phyloP scores from a whole-genome alignment of 2,797 vertebrate genomes.

The Taeniopygia guttata region DNA sequence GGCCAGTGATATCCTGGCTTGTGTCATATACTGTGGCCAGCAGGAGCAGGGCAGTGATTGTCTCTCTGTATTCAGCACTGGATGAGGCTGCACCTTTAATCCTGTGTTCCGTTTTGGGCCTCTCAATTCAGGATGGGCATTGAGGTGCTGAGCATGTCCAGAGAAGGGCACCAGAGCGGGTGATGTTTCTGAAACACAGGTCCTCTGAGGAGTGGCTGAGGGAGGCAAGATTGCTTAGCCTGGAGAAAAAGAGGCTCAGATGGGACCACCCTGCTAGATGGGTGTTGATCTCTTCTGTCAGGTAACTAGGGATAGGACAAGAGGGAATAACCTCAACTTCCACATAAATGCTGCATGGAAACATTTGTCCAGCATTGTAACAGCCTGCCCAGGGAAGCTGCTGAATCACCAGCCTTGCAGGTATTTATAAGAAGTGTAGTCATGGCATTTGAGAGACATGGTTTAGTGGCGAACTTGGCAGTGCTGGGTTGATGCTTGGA shows the following conservation, averaged over 20 bases:
- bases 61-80: not conserved
- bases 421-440: not conserved
- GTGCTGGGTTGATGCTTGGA: not conserved
- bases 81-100: not conserved
- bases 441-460: not conserved
- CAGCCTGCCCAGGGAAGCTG: not conserved
- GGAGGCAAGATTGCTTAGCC: not conserved
- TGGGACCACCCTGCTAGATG: not conserved
- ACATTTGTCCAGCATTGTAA: not conserved
- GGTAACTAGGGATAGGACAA: not conserved
- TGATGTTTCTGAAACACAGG: not conserved
- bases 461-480: not conserved
- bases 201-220: accelerated
- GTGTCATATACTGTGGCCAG: not conserved
- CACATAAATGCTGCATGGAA: not conserved
- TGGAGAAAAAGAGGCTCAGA: not conserved
- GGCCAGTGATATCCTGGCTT: not conserved
- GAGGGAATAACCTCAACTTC: not conserved
- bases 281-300: not conserved
- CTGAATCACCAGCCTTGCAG: not conserved
- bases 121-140: not conserved
- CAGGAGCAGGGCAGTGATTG: not conserved
- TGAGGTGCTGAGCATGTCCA: accelerated
- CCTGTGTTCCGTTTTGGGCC: not conserved
- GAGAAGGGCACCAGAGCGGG: not conserved